Percentiles rank a stretch among this genome's conserved stretches.
These are phyloP conservation scores for Lithophane socia DNA, from an alignment of 2,888 invertebrate genomes.

Conservation along the genomic window DNA sequence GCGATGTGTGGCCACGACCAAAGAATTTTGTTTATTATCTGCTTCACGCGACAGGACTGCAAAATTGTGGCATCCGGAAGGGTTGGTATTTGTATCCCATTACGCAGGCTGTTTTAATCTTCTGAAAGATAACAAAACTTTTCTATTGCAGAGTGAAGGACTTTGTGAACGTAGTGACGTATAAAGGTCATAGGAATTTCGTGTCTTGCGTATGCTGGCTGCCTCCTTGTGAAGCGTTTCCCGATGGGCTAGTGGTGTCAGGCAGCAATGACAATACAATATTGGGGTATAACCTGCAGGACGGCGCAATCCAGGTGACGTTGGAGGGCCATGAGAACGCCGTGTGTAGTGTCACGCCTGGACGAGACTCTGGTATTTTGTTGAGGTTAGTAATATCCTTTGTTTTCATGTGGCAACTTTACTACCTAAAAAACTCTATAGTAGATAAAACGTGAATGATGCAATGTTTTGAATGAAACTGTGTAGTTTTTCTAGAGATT, in stretches of 20 bases:
- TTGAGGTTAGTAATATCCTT: constrained; percentile 77
- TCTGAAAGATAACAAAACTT: constrained; percentile 33
- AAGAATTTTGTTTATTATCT: constrained; percentile 94
- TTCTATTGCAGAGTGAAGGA: constrained; percentile 87
- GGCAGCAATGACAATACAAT: constrained; percentile 97
- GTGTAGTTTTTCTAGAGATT: background rate
- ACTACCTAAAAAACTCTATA: background rate
- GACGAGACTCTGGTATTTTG: constrained; percentile 83
- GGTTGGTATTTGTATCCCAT: constrained; percentile 85
- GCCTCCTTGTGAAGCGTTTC: constrained; percentile 92
- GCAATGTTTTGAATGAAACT: background rate
- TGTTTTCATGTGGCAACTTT: constrained; percentile 26
- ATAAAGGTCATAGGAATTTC: constrained; percentile 96
- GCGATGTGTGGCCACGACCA: constrained; percentile 92
- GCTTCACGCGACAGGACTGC: constrained; percentile 97
- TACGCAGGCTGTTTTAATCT: constrained; percentile 21
- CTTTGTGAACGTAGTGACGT: constrained; percentile 92
- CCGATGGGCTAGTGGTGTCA: constrained; percentile 95
- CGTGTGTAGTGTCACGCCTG: constrained; percentile 90
- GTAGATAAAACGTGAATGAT: background rate
- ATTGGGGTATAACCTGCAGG: constrained; percentile 94
- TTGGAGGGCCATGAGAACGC: constrained; percentile 95
- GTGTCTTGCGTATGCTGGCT: constrained; percentile 95
- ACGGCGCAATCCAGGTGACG: constrained; percentile 92
- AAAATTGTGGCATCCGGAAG: constrained; percentile 95